These are phyloP conservation scores for Amblyopsis rosae DNA, from an alignment of 2,113 vertebrate species.

Conservation along the genomic window DNA sequence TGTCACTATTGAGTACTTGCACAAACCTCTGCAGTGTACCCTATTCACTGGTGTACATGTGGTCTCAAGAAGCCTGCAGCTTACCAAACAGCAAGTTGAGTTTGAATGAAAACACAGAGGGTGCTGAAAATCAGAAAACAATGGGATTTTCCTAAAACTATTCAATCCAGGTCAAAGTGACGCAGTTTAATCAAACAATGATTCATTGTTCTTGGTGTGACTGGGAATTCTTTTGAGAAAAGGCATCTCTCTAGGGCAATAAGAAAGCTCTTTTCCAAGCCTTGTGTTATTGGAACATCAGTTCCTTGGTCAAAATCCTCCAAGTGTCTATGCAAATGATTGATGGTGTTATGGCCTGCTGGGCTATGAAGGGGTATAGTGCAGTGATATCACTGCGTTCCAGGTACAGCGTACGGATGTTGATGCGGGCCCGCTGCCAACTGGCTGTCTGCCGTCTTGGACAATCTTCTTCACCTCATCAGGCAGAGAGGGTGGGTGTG, in stretches of 20 bases:
- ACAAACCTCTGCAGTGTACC: constrained; percentile 45
- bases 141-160: background rate
- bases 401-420: constrained; percentile 49
- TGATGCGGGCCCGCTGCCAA: constrained; percentile 65
- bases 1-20: constrained; percentile 58
- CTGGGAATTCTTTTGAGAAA: constrained; percentile 2
- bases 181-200: constrained; percentile 10
- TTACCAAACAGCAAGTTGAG: constrained; percentile 21
- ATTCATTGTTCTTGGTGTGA: constrained; percentile 15
- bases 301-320: constrained; percentile 32
- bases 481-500: constrained; percentile 26
- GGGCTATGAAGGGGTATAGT: constrained; percentile 52
- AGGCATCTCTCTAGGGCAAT: background rate
- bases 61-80: constrained; percentile 19
- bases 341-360: constrained; percentile 53
- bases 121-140: constrained; percentile 10
- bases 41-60: constrained; percentile 38
- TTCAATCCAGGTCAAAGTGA: constrained; percentile 8
- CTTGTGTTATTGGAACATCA: constrained; percentile 9
- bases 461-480: constrained; percentile 48
- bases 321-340: constrained; percentile 50
- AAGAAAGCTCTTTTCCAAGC: constrained; percentile 7
- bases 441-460: constrained; percentile 45
- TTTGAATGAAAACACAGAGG: constrained; percentile 33
- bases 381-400: constrained; percentile 63